Percentiles rank a stretch among this genome's conserved stretches.
These are phyloP conservation scores for Pogoniulus pusillus DNA, from an alignment of 2,797 vertebrate genomes.

Conservation along the genomic window DNA sequence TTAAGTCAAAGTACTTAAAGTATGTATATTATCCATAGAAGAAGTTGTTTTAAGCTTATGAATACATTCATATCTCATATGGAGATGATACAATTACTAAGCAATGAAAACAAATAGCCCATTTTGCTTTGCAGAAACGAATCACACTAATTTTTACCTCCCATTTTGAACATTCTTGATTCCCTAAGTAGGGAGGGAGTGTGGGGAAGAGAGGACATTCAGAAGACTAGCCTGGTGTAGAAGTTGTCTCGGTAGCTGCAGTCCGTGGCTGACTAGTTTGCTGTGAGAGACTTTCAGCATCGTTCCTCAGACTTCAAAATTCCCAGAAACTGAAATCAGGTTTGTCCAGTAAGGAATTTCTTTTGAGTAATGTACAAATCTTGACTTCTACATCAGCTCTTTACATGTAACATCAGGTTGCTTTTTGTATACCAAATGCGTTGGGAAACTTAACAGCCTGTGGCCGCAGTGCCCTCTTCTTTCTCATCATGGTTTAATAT, in stretches of 20 bases:
- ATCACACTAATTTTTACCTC: slow-evolving; percentile 37
- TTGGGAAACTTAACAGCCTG: slow-evolving; percentile 57
- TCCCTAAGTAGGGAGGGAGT: slow-evolving; percentile 4
- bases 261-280: slow-evolving; percentile 67
- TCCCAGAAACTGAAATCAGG: slow-evolving; percentile 59
- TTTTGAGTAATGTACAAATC: slow-evolving; percentile 63
- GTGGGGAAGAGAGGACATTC: background rate
- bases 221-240: slow-evolving; percentile 8
- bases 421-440: slow-evolving; percentile 47
- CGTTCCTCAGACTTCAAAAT: slow-evolving; percentile 63
- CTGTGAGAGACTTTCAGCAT: slow-evolving; percentile 39
- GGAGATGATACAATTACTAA: slow-evolving; percentile 75
- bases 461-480: slow-evolving; percentile 67
- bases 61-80: slow-evolving; percentile 79
- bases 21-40: slow-evolving; percentile 84
- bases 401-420: slow-evolving; percentile 68
- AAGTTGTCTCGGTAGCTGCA: slow-evolving; percentile 63
- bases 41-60: slow-evolving; percentile 78
- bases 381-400: slow-evolving; percentile 74
- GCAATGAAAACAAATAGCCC: slow-evolving; percentile 66
- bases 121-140: slow-evolving; percentile 60
- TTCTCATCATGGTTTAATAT: slow-evolving; percentile 2
- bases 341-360: slow-evolving; percentile 63
- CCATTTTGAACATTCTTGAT: slow-evolving; percentile 53
- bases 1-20: slow-evolving; percentile 82